Conservation (phyloP, 2,113 vertebrate species). For the Poeciliopsis retropinna region DNA sequence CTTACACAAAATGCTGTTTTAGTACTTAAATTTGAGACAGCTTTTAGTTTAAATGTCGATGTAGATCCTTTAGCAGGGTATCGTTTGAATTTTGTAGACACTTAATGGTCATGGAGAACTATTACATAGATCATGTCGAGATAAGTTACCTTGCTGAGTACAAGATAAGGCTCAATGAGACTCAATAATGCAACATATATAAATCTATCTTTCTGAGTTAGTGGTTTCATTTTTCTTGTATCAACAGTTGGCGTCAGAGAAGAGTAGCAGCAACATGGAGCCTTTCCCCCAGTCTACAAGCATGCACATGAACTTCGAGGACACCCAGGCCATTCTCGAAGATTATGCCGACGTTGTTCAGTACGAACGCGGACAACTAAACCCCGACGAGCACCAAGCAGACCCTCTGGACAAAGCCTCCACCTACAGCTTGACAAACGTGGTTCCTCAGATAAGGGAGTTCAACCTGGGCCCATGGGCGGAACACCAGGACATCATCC, state of each 20-base stretch:
- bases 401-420: conserved; percentile 76
- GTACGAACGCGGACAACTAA: conserved; percentile 75
- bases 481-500: conserved; percentile 72
- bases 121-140: conserved; percentile 8
- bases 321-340: conserved; percentile 76
- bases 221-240: neutral
- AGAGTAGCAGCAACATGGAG: conserved; percentile 77
- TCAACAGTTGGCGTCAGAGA: conserved; percentile 69
- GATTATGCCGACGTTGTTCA: conserved; percentile 73
- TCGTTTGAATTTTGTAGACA: neutral
- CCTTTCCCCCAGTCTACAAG: conserved; percentile 68
- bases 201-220: conserved; percentile 6
- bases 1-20: neutral
- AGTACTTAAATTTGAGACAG: neutral
- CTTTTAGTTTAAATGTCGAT: neutral
- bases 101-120: neutral
- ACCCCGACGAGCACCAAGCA: conserved; percentile 74
- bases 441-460: conserved; percentile 74
- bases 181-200: neutral
- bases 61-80: neutral
- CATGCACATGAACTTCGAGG: conserved; percentile 79
- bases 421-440: conserved; percentile 77
- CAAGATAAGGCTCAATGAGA: conserved; percentile 1
- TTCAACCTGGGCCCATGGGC: conserved; percentile 80
- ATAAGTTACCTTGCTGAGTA: conserved; percentile 34